These are phyloP conservation scores for Electrophaes corylata DNA, from an alignment of 2,888 invertebrate species.

Conservation along the genomic window DNA sequence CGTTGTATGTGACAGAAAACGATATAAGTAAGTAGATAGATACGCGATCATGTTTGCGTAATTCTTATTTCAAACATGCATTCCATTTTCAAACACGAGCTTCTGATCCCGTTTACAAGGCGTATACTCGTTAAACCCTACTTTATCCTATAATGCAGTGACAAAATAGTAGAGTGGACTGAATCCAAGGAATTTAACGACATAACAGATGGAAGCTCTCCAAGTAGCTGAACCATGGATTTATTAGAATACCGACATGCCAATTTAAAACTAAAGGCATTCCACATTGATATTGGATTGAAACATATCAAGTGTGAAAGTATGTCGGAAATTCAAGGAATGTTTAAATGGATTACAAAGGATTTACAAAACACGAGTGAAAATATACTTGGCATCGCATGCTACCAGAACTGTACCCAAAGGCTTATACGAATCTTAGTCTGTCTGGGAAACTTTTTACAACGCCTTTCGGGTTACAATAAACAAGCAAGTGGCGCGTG, in stretches of 20 bases:
- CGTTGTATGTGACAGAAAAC: background rate
- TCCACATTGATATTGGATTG: constrained; percentile 27
- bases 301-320: constrained; percentile 21
- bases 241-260: constrained; percentile 26
- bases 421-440: constrained; percentile 14
- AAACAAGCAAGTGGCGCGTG: background rate
- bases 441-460: constrained; percentile 13
- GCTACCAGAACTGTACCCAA: background rate
- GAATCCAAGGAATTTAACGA: constrained; percentile 31
- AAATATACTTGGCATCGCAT: constrained; percentile 21
- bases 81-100: constrained; percentile 17
- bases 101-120: constrained; percentile 16
- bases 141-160: constrained; percentile 27
- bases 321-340: constrained; percentile 15
- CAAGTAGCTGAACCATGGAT: constrained; percentile 27
- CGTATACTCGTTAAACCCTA: constrained; percentile 25
- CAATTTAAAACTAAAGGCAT: constrained; percentile 28
- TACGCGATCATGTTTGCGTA: constrained; percentile 5
- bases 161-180: constrained; percentile 28
- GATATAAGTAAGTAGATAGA: background rate
- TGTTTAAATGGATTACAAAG: constrained; percentile 22
- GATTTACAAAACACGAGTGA: constrained; percentile 7
- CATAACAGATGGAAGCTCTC: constrained; percentile 35
- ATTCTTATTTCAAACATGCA: constrained; percentile 21
- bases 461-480: background rate